A percentile compares a stretch with the other conserved stretches of the same genome.
Conservation (phyloP, 2,113 vertebrate species). For the Engystomops pustulosus region DNA sequence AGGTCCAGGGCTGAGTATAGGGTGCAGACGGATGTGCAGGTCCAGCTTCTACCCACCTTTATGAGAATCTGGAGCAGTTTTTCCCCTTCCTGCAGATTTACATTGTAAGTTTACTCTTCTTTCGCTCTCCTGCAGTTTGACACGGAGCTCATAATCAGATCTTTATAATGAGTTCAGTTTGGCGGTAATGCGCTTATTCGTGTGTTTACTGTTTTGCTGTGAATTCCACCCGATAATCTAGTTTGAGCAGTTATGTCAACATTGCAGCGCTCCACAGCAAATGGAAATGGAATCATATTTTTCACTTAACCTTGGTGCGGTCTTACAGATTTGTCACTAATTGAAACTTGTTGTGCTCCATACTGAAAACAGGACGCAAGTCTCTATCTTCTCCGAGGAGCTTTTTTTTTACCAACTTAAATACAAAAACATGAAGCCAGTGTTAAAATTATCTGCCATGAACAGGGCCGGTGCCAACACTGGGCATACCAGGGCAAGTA, state of each 20-base stretch:
- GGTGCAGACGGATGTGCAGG: too few relatives aligned
- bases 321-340: conserved; percentile 53
- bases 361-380: not conserved
- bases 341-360: conserved; percentile 25
- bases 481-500: too few relatives aligned
- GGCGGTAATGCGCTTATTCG: conserved; percentile 64
- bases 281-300: conserved; percentile 70
- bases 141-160: conserved; percentile 68
- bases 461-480: too few relatives aligned
- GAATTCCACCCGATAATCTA: conserved; percentile 69
- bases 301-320: conserved; percentile 68
- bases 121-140: conserved; percentile 64
- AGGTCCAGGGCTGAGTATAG: too few relatives aligned
- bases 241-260: conserved; percentile 70
- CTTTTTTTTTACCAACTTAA: too few relatives aligned
- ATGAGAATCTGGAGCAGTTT: too few relatives aligned
- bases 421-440: not conserved
- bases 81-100: not conserved
- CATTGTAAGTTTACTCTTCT: conserved; percentile 57
- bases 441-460: not conserved
- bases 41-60: too few relatives aligned
- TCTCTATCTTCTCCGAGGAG: not conserved
- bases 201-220: conserved; percentile 65
- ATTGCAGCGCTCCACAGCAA: conserved; percentile 69
- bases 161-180: conserved; percentile 66